Base-by-base conservation (phyloP, 2,888 invertebrate species). In the Pseudeuparius sepicola region DNA sequence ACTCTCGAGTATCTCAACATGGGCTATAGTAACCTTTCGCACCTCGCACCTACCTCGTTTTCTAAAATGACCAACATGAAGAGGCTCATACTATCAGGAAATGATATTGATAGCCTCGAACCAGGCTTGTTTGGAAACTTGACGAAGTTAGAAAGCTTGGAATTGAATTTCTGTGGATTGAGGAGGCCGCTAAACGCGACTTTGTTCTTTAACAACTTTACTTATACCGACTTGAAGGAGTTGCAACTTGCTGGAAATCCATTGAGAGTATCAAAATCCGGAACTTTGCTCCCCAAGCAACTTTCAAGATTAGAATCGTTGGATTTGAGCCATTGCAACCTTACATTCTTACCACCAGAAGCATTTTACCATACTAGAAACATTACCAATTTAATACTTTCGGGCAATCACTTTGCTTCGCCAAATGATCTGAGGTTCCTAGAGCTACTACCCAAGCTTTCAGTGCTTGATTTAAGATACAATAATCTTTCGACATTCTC, bases 201-300 rank as follows among this genome's bases (percentile, higher is more conserved):
- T 24, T 70, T 75, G 11, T 78, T 79, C 56, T 78, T 78, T 39
- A 74, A 75, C 50, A 73, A 73, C 42, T 57, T 72, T 18, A 70
- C 70, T 1, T 73, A 75, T 47, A 74, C 69, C 37, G 71, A 77
- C 49, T 65, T 80, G 40, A 68, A 73, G 44, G 78, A 79, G 54
- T 64, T 81, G n/a, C 69, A 70, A 43, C 64, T 80, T 5, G 72
- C 75, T 23, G 76, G 76, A 6, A 81, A 81, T 59, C 78, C 78
- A 2, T 55, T 80, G 12, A 64, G 67, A 1, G 71, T 79, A 6
- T 71, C 77, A 3, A 54, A 63, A 14, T 57, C 64, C 2, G 74
- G 73, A 2, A 66, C 76, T 0, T 53, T 80, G 17, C 66, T 81
- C 43, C 77, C 80, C 0, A 69, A 67, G 50, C 77, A 77, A 54